Base-by-base conservation (phyloP, 2,113 vertebrate species). In the Rhinolophus sinicus region DNA sequence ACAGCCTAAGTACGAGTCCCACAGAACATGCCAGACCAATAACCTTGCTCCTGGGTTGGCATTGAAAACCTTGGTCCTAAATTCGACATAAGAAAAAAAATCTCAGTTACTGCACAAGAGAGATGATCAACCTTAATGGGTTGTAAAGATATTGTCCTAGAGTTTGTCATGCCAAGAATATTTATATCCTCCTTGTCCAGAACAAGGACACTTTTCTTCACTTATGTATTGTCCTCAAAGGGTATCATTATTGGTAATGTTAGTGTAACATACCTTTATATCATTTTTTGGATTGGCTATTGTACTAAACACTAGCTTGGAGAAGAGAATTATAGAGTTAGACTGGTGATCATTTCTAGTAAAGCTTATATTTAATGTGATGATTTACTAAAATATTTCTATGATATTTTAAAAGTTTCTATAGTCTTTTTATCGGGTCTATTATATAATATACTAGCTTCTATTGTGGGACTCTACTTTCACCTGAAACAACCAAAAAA, bases 341-440 rank as follows among this genome's bases (percentile, higher is more conserved):
- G 38, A 40, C 2, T 70, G 40, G 6, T 89, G 50, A 69, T 65
- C 21, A 15, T 67, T 84, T 84, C 77, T 92, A 73, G 50, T 67
- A 77, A 89, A 78, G 33, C 19, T 72, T 50, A 11, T 73, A 8
- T 84, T 80, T 85, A 84, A n/a, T 78, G 47, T 73, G 47, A 47
- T 93, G n/a, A 56, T 58, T 87, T 87, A 40, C 19, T 35, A 12
- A 35, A 70, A 3, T 62, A 87, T 83, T 95, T 95, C 86, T 90
- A 6, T 72, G 9, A 64, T 56, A 92, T 50, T 33, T 81, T 75
- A 12, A 47, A 58, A 64, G 33, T 81, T 67, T 92, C 10, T 54
- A 9, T 60, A 30, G 26, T 80, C 64, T 56, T 62, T 75, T 62
- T 56, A 30, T 35, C 30, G 8, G 11, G 35, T 92, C 40, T 78